Conservation (phyloP, 2,888 invertebrate species). For the Ophion obscuratus region DNA sequence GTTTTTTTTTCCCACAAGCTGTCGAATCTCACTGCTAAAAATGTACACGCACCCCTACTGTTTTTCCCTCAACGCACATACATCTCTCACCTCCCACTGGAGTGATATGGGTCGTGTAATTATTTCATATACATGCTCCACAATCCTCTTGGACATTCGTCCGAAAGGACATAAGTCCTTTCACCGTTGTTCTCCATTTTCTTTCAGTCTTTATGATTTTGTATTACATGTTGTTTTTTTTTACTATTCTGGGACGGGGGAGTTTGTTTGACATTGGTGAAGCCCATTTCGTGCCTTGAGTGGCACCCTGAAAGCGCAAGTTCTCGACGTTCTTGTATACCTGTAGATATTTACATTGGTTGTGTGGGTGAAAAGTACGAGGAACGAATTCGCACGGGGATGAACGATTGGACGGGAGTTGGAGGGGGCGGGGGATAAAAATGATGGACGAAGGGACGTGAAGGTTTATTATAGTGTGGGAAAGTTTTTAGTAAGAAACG, state of each 20-base stretch:
- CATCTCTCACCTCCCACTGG: neutral
- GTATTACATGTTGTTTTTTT: no score
- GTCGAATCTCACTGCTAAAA: slow-evolving; percentile 34
- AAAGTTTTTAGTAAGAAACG: slow-evolving; percentile 59
- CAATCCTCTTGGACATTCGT: neutral
- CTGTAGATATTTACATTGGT: no score
- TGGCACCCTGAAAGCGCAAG: no score
- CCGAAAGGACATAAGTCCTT: no score
- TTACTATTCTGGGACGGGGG: no score
- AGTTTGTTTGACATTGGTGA: no score
- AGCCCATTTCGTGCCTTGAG: no score
- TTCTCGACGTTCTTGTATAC: no score
- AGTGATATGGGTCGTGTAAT: neutral
- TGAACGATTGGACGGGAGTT: slow-evolving; percentile 39
- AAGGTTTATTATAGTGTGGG: slow-evolving; percentile 61
- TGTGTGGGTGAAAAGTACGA: slow-evolving; percentile 26
- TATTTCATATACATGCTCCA: neutral
- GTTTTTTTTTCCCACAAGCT: slow-evolving; percentile 29
- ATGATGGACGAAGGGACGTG: slow-evolving; percentile 61
- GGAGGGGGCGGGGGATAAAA: slow-evolving; percentile 42
- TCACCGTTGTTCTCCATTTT: no score
- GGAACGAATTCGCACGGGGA: slow-evolving; percentile 34
- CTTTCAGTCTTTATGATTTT: no score
- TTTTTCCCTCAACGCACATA: slow-evolving; percentile 1
- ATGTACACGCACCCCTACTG: neutral